A percentile compares a stretch with the other conserved stretches of the same genome.
Evolutionary conservation across 1,140 invertebrate species (phyloP).

Genomic region (Probaryconus sp.): DNA sequence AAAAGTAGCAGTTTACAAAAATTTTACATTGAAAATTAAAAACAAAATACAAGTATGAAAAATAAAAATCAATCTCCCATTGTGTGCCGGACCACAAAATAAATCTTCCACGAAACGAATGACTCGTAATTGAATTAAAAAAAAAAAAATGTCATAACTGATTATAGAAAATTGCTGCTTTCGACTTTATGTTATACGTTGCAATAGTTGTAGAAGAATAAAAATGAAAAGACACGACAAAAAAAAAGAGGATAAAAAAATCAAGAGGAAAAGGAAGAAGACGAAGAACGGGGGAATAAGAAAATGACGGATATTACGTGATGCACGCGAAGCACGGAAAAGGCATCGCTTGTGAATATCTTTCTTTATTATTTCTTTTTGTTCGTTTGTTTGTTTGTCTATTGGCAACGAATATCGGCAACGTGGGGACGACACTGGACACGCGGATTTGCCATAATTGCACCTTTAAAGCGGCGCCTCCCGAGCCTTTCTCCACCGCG

Average conservation of each 20-base stretch:
- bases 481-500: slow-evolving; percentile 67
- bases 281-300: slow-evolving; percentile 1
- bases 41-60: no score
- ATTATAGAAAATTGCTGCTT: slow-evolving; percentile 24
- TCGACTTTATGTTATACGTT: slow-evolving; percentile 7
- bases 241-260: no score
- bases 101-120: not conserved
- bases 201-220: not conserved
- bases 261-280: no score
- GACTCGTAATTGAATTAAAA: slow-evolving; percentile 39
- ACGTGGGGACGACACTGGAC: slow-evolving; percentile 37
- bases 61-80: no score
- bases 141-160: slow-evolving; percentile 21
- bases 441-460: slow-evolving; percentile 64
- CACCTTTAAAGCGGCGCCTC: slow-evolving; percentile 58
- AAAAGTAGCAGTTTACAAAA: no score
- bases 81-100: no score
- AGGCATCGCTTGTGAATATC: not conserved
- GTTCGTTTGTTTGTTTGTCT: slow-evolving; percentile 16
- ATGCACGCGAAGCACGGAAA: slow-evolving; percentile 26
- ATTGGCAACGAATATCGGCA: slow-evolving; percentile 19
- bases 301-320: slow-evolving; percentile 38
- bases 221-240: no score
- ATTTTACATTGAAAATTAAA: no score
- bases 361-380: slow-evolving; percentile 3